Base-by-base conservation (phyloP, 2,797 vertebrate genomes). In the Rhadinocentrus ornatus region DNA sequence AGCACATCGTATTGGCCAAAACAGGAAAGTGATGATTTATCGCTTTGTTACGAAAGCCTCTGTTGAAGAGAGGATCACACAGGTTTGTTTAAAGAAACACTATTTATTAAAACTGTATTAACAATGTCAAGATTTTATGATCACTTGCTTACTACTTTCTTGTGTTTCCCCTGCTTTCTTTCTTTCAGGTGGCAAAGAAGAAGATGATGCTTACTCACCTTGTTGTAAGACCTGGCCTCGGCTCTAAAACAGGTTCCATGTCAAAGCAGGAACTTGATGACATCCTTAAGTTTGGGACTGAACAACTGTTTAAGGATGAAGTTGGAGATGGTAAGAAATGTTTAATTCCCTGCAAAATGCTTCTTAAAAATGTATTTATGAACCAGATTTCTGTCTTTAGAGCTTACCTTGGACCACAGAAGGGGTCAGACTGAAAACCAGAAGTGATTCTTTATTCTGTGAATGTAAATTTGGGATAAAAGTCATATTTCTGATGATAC, bases 131-230 rank as follows among this genome's bases (percentile, higher is more conserved):
- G 7, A 34, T 58, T 64, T 13, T 29, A 12, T 69, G 7, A 26
- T 34, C n/a, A 27, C 4, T n/a, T 60, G 8, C 58, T 81, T 3
- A 70, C 24, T 0, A 1, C 16, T 66, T 58, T 13, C 37, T 54
- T 55, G 18, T 56, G 8, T 29, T 50, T 15, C 11, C 11, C 7
- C 29, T 62, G 3, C 27, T 54, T 65, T 11, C 41, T 6, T n/a
- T 62, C 32, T 58, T 60, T 46, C 92, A 99, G 93, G 98, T 99
- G 92, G 98, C 98, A 2, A 99, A 99, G 94, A 99, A 99, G 91
- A 99, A 99, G 89, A 99, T 99, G 98, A 99, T 99, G 98, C 90
- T 99, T 67, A 99, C 98, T 11, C 98, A 99, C 83, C 92, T 99
- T 75, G 98, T 99, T 78, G 98, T 99, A 80, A 95, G 98, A 48